A percentile compares a stretch with the other conserved stretches of the same genome.
Evolutionary conservation across 2,797 vertebrate species (phyloP).

Genomic region (Eulemur mongoz): DNA sequence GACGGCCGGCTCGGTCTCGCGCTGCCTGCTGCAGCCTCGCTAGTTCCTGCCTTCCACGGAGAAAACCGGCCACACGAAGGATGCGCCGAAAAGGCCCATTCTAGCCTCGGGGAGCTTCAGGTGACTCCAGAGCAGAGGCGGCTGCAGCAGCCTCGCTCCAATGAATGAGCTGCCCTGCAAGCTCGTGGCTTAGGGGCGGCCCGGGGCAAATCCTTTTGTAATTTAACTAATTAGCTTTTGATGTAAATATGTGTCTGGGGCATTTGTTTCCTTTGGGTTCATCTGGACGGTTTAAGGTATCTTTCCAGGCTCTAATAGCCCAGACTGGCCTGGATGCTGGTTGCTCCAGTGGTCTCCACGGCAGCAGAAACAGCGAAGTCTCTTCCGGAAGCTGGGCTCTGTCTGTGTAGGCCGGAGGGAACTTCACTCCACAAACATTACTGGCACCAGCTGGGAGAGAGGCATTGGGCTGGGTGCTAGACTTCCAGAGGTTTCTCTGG

Average conservation of each 20-base stretch:
- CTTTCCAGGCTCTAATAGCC: neutral
- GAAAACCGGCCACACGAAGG: neutral
- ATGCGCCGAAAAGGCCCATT: too few species aligned
- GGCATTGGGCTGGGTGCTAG: neutral
- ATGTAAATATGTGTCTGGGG: neutral
- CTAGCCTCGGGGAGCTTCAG: neutral
- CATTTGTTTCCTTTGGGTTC: neutral
- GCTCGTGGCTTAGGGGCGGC: neutral
- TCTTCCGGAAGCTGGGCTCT: neutral
- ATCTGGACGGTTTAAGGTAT: neutral
- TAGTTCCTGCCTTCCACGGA: neutral
- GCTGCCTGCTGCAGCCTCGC: neutral
- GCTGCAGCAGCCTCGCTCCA: neutral
- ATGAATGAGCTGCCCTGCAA: neutral
- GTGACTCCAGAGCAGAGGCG: neutral
- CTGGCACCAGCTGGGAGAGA: neutral
- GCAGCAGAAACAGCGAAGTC: accelerated
- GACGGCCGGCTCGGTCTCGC: neutral
- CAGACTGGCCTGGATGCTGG: neutral
- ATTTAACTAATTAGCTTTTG: neutral
- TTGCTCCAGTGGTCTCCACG: neutral
- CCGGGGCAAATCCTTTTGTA: neutral
- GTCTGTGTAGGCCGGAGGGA: neutral
- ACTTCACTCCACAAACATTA: neutral
- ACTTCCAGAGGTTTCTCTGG: neutral